Evolutionary conservation across 2,113 vertebrate species (phyloP).

Genomic region (Cyanoliseus patagonus): DNA sequence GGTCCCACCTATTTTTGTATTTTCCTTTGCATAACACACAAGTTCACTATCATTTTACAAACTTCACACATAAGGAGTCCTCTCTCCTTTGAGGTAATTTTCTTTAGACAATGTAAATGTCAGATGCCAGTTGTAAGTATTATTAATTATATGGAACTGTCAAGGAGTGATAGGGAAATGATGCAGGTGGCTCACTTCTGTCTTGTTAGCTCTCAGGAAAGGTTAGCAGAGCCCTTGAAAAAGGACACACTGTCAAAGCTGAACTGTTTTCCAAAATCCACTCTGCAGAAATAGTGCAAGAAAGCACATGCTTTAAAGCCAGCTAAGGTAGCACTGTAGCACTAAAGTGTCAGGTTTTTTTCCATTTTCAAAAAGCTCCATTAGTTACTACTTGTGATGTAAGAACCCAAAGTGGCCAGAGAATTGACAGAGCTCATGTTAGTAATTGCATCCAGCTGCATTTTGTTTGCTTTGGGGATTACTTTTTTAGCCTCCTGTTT

Average conservation of each 20-base stretch:
- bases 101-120: neutral
- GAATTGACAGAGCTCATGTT: neutral
- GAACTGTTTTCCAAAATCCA: neutral
- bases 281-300: neutral
- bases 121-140: neutral
- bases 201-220: neutral
- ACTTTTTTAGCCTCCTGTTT: neutral
- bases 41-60: neutral
- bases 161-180: neutral
- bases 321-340: neutral
- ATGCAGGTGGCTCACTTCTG: neutral
- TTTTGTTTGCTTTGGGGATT: neutral
- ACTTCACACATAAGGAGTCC: neutral
- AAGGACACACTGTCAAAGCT: neutral
- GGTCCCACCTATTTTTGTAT: neutral
- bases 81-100: neutral
- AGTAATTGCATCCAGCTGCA: neutral
- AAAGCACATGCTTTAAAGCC: neutral
- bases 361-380: neutral
- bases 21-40: neutral
- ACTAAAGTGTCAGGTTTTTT: neutral
- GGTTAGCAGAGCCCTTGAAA: neutral
- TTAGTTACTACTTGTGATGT: neutral
- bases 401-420: neutral
- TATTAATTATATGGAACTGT: neutral